phyloP scores from a whole-genome alignment of 2,888 invertebrate genomes.

The Melanostoma mellinum region DNA sequence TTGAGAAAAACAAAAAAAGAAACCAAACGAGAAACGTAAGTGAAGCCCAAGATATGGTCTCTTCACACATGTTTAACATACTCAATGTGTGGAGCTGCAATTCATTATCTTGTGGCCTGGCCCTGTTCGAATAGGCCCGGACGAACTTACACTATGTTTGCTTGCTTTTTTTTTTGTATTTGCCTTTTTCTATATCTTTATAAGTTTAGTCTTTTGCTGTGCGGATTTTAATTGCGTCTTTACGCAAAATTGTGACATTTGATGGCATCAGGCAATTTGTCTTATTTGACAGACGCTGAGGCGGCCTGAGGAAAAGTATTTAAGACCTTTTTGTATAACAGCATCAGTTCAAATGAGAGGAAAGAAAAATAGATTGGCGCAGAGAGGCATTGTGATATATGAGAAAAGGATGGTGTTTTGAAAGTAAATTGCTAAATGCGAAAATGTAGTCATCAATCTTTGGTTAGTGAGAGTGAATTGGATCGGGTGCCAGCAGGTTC shows the following conservation, averaged over 20 bases:
- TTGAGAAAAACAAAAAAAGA: conserved; percentile 2
- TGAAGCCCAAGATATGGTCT: conserved; percentile 35
- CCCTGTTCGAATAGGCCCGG: conserved; percentile 23
- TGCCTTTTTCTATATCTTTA: not conserved
- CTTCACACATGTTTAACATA: conserved; percentile 74
- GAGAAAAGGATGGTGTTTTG: conserved; percentile 54
- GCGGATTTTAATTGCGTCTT: conserved; percentile 66
- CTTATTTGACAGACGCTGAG: conserved; percentile 66
- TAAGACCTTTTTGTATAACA: conserved; percentile 20
- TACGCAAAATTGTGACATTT: conserved; percentile 68
- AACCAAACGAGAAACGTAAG: not conserved
- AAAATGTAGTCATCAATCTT: conserved; percentile 62
- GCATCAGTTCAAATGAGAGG: conserved; percentile 18
- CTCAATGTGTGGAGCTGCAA: conserved; percentile 75
- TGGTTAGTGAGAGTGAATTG: conserved; percentile 32
- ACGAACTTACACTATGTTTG: not conserved
- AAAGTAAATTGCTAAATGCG: conserved; percentile 56
- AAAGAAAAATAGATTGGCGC: conserved; percentile 43
- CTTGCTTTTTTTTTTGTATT: not conserved
- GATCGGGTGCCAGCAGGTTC: conserved; percentile 32
- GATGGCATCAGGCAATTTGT: conserved; percentile 68
- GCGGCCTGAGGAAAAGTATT: conserved; percentile 30
- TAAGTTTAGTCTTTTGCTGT: conserved; percentile 12
- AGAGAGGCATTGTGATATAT: conserved; percentile 52
- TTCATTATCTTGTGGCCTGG: conserved; percentile 54